A percentile compares a stretch with the other conserved stretches of the same genome.
Conservation (phyloP, 2,888 invertebrate genomes). For the Diploptera punctata region DNA sequence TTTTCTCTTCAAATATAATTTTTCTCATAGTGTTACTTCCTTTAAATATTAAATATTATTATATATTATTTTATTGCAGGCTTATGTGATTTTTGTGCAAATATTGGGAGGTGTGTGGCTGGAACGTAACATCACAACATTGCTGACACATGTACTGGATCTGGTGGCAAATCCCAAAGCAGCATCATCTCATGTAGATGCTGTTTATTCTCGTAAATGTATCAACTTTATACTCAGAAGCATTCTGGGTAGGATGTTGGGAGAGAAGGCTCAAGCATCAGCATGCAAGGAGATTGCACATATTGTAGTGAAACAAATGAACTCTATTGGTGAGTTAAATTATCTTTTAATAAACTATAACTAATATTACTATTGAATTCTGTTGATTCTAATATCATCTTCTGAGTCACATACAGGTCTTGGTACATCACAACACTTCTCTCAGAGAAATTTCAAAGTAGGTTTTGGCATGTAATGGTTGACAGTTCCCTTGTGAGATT, state of each 20-base stretch:
- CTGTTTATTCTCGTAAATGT: constrained; percentile 95
- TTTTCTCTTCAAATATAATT: too few species aligned
- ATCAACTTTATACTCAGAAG: constrained; percentile 94
- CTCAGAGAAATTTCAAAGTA: too few species aligned
- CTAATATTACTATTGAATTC: too few species aligned
- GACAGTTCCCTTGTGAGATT: too few species aligned
- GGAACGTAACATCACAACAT: constrained; percentile 86
- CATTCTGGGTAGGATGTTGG: constrained; percentile 91
- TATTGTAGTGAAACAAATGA: constrained; percentile 93
- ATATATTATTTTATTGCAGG: too few species aligned
- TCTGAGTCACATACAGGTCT: too few species aligned
- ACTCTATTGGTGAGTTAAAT: constrained; percentile 73
- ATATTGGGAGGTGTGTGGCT: constrained; percentile 95
- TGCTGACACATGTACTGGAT: constrained; percentile 90
- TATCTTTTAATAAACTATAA: too few species aligned
- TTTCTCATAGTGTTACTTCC: too few species aligned
- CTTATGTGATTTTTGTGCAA: constrained; percentile 94
- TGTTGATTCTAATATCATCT: too few species aligned
- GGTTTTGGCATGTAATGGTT: too few species aligned
- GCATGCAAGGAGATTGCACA: constrained; percentile 94
- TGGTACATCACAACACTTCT: too few species aligned
- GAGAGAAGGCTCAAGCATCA: constrained; percentile 95
- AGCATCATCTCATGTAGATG: constrained; percentile 95
- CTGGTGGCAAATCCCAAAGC: constrained; percentile 95
- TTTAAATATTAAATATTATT: too few species aligned